Evolutionary conservation across 1,140 invertebrate species (phyloP).

Genomic region (Bombus impatiens): DNA sequence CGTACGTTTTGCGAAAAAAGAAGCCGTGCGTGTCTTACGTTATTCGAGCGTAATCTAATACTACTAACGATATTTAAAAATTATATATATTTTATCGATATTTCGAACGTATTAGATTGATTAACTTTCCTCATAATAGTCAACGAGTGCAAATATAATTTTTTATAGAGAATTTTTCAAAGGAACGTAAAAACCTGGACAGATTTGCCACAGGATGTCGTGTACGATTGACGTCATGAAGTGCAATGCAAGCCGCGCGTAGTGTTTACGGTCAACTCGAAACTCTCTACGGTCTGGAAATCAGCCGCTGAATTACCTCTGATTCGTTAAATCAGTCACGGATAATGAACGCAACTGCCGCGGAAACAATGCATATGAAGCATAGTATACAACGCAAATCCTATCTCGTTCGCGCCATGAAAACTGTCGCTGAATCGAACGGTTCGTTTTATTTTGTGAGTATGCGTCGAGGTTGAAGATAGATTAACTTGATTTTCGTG

Average conservation of each 20-base stretch:
- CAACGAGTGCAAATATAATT: background rate
- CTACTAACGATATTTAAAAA: background rate
- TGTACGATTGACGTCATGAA: constrained; percentile 19
- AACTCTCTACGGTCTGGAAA: constrained; percentile 27
- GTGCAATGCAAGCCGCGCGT: constrained; percentile 30
- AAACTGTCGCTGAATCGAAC: background rate
- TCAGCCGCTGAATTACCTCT: constrained; percentile 13
- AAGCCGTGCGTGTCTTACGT: background rate
- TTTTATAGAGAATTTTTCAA: background rate
- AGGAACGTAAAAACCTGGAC: background rate
- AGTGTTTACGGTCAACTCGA: constrained; percentile 37
- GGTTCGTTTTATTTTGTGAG: background rate
- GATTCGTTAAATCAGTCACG: constrained; percentile 27
- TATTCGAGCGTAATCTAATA: background rate
- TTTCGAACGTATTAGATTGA: background rate
- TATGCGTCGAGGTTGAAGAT: background rate
- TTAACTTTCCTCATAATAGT: background rate
- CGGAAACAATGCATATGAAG: constrained; percentile 38
- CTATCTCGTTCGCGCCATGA: background rate
- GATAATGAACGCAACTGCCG: constrained; percentile 22
- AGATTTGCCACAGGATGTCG: background rate
- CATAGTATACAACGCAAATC: background rate
- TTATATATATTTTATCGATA: background rate
- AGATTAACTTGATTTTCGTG: background rate
- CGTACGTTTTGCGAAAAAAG: background rate